Evolutionary conservation across 2,113 vertebrate genomes (phyloP).

Genomic region (Scopus umbretta): DNA sequence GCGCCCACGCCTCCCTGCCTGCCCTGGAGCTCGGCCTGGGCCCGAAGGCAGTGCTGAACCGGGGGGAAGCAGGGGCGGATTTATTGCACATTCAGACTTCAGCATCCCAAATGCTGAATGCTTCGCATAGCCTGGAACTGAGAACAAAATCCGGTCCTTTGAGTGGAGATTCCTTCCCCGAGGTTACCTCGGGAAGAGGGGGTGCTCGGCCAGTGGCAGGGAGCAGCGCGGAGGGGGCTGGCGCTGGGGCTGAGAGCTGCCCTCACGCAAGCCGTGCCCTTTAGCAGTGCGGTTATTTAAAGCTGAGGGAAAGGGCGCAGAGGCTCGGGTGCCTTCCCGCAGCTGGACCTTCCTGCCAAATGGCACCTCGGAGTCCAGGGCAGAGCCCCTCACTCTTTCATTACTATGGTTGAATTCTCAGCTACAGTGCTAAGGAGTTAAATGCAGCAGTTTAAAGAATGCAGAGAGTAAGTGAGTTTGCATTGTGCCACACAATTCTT

Average conservation of each 20-base stretch:
- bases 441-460: neutral
- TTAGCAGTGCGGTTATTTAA: neutral
- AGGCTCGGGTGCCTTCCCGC: neutral
- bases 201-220: rapidly evolving
- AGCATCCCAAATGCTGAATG: neutral
- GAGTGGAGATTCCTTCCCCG: neutral
- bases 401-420: neutral
- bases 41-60: too few species aligned
- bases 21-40: neutral
- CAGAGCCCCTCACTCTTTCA: neutral
- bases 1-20: neutral
- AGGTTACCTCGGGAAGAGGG: neutral
- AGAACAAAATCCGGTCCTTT: neutral
- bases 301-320: neutral
- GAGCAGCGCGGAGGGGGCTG: neutral
- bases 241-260: neutral
- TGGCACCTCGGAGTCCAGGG: neutral
- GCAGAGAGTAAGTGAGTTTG: neutral
- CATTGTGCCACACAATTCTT: neutral
- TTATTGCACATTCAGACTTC: neutral
- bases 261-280: neutral
- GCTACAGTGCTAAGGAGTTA: neutral
- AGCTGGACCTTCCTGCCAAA: neutral
- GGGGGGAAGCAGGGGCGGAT: neutral
- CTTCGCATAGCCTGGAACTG: neutral